These are phyloP conservation scores for Alentia gelatinosa DNA, from an alignment of 2,888 invertebrate genomes.

Conservation along the genomic window DNA sequence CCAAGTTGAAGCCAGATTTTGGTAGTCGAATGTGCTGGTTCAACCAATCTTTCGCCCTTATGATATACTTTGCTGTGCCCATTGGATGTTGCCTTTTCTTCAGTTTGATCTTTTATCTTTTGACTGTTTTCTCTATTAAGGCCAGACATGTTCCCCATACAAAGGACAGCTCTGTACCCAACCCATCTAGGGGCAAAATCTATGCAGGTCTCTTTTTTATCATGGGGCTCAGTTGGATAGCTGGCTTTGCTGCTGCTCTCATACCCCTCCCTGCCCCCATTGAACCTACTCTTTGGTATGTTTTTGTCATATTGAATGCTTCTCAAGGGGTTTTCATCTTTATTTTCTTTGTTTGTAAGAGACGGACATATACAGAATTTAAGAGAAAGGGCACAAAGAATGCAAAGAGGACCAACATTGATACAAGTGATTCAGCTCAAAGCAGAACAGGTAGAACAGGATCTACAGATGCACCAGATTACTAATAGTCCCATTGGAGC, in stretches of 20 bases:
- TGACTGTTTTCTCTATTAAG: neutral
- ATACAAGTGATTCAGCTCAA: neutral
- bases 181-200: neutral
- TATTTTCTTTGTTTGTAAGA: neutral
- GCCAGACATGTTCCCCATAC: neutral
- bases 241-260: conserved; percentile 11
- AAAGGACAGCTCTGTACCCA: neutral
- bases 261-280: neutral
- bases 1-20: neutral
- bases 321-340: conserved; percentile 19
- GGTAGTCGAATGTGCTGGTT: neutral
- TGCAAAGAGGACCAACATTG: neutral
- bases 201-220: neutral
- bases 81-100: neutral
- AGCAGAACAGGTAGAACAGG: neutral
- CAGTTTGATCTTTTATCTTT: neutral
- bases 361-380: neutral
- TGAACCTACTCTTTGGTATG: conserved; percentile 13
- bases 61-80: conserved; percentile 3
- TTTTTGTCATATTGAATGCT: conserved; percentile 1
- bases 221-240: conserved; percentile 5
- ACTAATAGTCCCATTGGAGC: no score
- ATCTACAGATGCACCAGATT: no score
- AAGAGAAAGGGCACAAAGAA: neutral
- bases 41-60: neutral